Evolutionary conservation across 2,797 vertebrate species (phyloP).

Genomic region (Kryptolebias ocellatus): DNA sequence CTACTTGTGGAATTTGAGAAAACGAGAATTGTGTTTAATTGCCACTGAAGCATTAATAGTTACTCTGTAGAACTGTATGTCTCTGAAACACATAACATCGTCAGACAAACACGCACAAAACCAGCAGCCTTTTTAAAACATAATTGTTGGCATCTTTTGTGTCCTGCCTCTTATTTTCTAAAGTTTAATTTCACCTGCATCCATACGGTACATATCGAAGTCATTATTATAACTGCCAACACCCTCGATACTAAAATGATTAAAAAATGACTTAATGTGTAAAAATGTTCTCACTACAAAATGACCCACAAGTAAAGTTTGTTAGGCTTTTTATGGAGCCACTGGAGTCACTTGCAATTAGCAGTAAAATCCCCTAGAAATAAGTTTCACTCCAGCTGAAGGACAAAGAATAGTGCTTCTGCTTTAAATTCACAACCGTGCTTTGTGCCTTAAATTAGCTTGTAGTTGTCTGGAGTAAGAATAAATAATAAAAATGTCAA

Average conservation of each 20-base stretch:
- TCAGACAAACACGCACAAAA: not conserved
- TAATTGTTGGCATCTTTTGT: slow-evolving; percentile 3
- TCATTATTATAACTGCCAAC: no score
- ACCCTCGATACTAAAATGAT: not conserved
- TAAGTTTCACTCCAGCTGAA: no score
- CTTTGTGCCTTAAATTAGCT: no score
- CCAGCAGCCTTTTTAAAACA: not conserved
- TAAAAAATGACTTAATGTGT: slow-evolving; percentile 9
- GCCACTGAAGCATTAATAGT: not conserved
- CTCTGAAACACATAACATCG: not conserved
- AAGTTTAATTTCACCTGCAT: slow-evolving; percentile 17
- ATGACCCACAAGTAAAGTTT: not conserved
- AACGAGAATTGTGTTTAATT: slow-evolving; percentile 23
- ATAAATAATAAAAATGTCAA: no score
- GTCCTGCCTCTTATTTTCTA: slow-evolving; percentile 3
- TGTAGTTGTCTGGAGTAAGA: no score
- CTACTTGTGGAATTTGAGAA: slow-evolving; percentile 22
- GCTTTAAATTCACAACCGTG: no score
- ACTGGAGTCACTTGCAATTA: no score
- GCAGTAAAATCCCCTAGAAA: no score
- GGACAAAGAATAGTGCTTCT: no score
- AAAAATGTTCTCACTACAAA: slow-evolving; percentile 13
- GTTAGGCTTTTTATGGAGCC: no score
- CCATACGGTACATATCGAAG: not conserved
- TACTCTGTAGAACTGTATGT: slow-evolving; percentile 15